Evolutionary conservation across 2,888 invertebrate species (phyloP), one percentile per base, ranked within the genome.

Genomic region (Apamea monoglypha): DNA sequence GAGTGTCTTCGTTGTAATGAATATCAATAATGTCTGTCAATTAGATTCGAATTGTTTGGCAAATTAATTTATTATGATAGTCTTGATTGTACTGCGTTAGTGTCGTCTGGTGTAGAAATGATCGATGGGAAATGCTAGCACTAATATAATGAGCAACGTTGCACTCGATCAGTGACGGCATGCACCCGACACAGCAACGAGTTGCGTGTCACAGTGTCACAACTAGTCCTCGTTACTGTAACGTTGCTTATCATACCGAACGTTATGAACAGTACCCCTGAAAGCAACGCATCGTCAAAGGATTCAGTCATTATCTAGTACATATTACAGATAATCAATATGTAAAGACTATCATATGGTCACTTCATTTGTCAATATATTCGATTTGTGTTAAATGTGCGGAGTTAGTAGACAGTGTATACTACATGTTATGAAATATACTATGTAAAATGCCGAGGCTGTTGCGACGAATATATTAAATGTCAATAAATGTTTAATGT

Each of bases 361-460:
- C 81, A 89, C 78, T 89, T 89, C 80, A 86, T 87, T 89, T 88
- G 88, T 89, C 88, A 89, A 89, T 78, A 80, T 78, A 89, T 86
- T 88, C 90, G 83, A 88, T 86, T 89, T 89, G 83, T 89, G 89
- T 89, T 89, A 73, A 85, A 86, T 88, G 83, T 88, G 64, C 82
- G 74, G 59, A 82, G 77, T 83, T 84, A 84, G 83, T 87, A 84
- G 82, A 78, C 82, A 75, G 75, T 81, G 78, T 89, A 78, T 80
- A 81, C 78, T 86, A 75, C 79, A 88, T 85, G 75, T 86, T 83
- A 69, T 14, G 63, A 76, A 36, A 80, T 82, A 86, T 83, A 88
- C 81, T n/a, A n/a, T n/a, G 83, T 88, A 80, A 86, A 80, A 74
- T 86, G 90, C 91, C 93, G 95, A 94, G 95, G 93, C 94, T 95